Conservation (phyloP, 2,888 invertebrate species). For the Lasioglossum morio region DNA sequence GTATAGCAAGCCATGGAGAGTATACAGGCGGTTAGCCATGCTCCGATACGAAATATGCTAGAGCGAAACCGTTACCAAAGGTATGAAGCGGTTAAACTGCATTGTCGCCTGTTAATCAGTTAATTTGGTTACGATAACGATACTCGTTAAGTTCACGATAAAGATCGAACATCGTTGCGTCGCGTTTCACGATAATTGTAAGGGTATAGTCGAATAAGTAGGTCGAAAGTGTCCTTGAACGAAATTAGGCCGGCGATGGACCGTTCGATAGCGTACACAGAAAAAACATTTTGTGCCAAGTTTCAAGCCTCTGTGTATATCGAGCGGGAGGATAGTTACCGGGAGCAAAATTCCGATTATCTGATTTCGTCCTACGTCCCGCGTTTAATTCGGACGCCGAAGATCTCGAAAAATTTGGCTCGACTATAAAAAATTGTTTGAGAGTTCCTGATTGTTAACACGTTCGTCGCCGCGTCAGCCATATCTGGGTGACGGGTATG, state of each 20-base stretch:
- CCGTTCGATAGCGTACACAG: slow-evolving; percentile 6
- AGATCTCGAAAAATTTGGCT: not conserved
- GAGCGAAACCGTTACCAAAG: not conserved
- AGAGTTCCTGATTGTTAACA: too few species aligned
- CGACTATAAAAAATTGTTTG: too few species aligned
- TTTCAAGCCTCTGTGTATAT: not conserved
- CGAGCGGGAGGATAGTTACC: not conserved
- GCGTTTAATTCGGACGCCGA: not conserved
- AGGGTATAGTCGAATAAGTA: not conserved
- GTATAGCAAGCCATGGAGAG: not conserved
- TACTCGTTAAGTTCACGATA: too few species aligned
- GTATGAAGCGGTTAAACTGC: not conserved
- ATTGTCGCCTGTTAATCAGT: not conserved
- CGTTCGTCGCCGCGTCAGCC: too few species aligned
- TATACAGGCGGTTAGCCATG: not conserved
- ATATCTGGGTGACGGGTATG: too few species aligned
- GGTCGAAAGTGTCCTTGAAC: slow-evolving; percentile 14
- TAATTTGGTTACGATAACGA: not conserved
- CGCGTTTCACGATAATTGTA: not conserved
- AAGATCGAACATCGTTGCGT: not conserved
- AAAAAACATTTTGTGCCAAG: slow-evolving; percentile 9
- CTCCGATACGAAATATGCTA: not conserved
- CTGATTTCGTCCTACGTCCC: not conserved
- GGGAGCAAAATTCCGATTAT: not conserved
- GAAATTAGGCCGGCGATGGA: not conserved